These are phyloP conservation scores for Pemphredon lugubris DNA, from an alignment of 2,888 invertebrate species.

Conservation along the genomic window DNA sequence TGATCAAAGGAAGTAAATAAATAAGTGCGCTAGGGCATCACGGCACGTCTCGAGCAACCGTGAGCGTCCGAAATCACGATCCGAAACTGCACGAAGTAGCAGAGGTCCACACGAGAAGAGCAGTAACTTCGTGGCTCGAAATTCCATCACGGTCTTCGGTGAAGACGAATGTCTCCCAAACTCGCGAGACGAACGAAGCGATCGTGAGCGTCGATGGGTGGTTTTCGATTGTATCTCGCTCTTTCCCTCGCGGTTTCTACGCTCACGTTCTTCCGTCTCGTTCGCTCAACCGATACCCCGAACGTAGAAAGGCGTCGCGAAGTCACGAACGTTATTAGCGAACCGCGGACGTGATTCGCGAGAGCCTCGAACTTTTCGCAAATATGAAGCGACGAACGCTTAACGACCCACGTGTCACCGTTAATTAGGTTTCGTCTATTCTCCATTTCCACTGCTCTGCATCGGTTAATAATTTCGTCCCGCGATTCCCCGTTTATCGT, in stretches of 20 bases:
- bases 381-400: conserved; percentile 23
- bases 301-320: conserved; percentile 50
- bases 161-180: neutral
- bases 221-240: conserved; percentile 31
- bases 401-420: conserved; percentile 22
- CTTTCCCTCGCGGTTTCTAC: conserved; percentile 21
- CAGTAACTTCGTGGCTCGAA: conserved; percentile 50
- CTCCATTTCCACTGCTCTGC: neutral
- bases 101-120: conserved; percentile 49
- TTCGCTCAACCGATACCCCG: neutral
- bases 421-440: conserved; percentile 6
- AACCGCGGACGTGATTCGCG: conserved; percentile 49
- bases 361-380: conserved; percentile 26
- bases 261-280: conserved; percentile 4
- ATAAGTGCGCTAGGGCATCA: no score
- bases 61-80: conserved; percentile 54
- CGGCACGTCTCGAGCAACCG: no score
- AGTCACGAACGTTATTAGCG: conserved; percentile 67
- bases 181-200: conserved; percentile 29
- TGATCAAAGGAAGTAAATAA: conserved; percentile 44
- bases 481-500: no score
- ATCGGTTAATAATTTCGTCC: neutral
- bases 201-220: conserved; percentile 47
- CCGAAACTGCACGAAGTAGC: conserved; percentile 55
- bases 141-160: conserved; percentile 41